Evolutionary conservation across 2,797 vertebrate species (phyloP).

Genomic region (Chelidonichthys spinosus): DNA sequence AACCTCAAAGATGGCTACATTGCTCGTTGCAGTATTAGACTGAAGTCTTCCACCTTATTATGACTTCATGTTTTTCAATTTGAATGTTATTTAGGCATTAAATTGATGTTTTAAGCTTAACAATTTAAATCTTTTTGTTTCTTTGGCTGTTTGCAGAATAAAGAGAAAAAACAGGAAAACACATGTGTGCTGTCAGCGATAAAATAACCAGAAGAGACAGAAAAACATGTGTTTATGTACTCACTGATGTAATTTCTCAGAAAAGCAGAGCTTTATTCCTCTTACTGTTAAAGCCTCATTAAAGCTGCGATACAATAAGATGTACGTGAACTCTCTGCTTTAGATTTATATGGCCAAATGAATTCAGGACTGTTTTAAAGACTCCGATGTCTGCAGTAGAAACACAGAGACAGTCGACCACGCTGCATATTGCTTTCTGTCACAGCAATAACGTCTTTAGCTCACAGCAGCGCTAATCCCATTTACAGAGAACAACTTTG

Average conservation of each 20-base stretch:
- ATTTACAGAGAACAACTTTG: constrained; percentile 51
- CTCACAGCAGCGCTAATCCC: constrained; percentile 45
- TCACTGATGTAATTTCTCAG: neutral
- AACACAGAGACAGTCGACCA: constrained; percentile 44
- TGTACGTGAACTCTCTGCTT: neutral
- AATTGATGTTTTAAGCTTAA: too few relatives aligned
- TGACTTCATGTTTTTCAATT: too few relatives aligned
- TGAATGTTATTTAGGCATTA: too few relatives aligned
- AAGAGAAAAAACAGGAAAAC: too few relatives aligned
- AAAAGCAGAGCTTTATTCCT: neutral
- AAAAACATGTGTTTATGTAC: constrained; percentile 1
- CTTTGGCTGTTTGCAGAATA: too few relatives aligned
- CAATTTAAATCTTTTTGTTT: too few relatives aligned
- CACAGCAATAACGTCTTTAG: constrained; percentile 48
- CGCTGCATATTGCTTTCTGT: constrained; percentile 60
- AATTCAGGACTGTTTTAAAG: constrained; percentile 36
- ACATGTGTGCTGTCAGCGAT: too few relatives aligned
- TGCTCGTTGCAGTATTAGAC: too few relatives aligned
- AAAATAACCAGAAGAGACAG: too few relatives aligned
- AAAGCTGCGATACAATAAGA: constrained; percentile 1
- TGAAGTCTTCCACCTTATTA: too few relatives aligned
- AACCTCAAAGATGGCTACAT: too few relatives aligned
- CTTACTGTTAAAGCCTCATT: neutral
- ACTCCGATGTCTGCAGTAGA: constrained; percentile 32
- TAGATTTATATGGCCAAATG: constrained; percentile 22